Evolutionary conservation across 1,140 invertebrate species (phyloP), one percentile per base, ranked within the genome.

Genomic region (Thereuonema tuberculata): DNA sequence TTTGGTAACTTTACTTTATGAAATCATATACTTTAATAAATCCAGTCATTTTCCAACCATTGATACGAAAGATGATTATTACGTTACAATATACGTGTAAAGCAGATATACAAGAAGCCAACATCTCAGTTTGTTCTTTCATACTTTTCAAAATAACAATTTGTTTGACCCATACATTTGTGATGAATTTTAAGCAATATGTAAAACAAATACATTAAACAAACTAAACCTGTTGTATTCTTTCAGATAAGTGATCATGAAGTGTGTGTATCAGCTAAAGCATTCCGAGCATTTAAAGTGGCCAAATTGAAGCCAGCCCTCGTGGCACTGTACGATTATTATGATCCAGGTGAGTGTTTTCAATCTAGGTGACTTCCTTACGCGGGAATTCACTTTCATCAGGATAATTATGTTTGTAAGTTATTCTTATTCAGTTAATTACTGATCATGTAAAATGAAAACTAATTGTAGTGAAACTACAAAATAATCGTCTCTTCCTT

Each of bases 321-420:
- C 31, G 85, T 94, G 14, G 78, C 82, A 24, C 81, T 94, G 63
- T 94, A 91, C 66, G 90, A 95, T 68, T 95, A 95, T 71, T 95
- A 95, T 67, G 87, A 93, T 69, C 87, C 83, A 66, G 82, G 88
- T 89, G 78, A 82, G 80, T 78, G 26, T 37, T 17, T 28, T 21
- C n/a, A 15, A 17, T 23, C 5, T 24, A 17, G 12, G 3, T 21
- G 25, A 48, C n/a, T n/a, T n/a, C n/a, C n/a, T n/a, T n/a, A n/a
- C n/a, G n/a, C n/a, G n/a, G n/a, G n/a, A n/a, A n/a, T n/a, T n/a
- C n/a, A n/a, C n/a, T n/a, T n/a, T n/a, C n/a, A n/a, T n/a, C n/a
- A n/a, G n/a, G n/a, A n/a, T n/a, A n/a, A n/a, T n/a, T n/a, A n/a
- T n/a, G n/a, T n/a, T n/a, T n/a, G n/a, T n/a, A n/a, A n/a, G n/a